A percentile compares a stretch with the other conserved stretches of the same genome.
Evolutionary conservation across 2,888 invertebrate species (phyloP).

Genomic region (Aromia moschata): DNA sequence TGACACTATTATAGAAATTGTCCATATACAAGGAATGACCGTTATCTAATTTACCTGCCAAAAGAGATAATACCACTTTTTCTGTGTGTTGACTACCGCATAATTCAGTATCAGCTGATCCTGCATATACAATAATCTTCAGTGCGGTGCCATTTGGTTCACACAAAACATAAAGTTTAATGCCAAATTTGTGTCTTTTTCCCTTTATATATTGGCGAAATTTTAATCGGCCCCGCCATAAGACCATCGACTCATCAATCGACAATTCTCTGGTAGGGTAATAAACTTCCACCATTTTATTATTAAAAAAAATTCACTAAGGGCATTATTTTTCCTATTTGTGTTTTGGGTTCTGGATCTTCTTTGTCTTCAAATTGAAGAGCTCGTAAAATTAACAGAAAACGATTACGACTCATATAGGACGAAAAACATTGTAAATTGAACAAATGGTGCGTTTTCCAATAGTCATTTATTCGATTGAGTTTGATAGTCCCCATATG

Average conservation of each 20-base stretch:
- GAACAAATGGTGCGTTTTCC: constrained; percentile 11
- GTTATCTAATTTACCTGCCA: constrained; percentile 26
- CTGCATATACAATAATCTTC: constrained; percentile 27
- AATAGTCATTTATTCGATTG: constrained; percentile 11
- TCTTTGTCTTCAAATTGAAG: constrained; percentile 49
- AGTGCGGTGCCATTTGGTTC: constrained; percentile 39
- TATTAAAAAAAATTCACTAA: constrained; percentile 53
- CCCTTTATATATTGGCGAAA: constrained; percentile 51
- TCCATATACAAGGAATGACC: constrained; percentile 42
- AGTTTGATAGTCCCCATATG: constrained; percentile 13
- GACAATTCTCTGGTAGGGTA: constrained; percentile 37
- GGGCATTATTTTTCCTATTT: constrained; percentile 49
- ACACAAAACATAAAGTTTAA: constrained; percentile 51
- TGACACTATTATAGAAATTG: constrained; percentile 44
- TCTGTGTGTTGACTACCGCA: constrained; percentile 2
- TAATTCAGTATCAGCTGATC: constrained; percentile 24
- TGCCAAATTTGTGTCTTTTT: constrained; percentile 52
- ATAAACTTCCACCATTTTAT: constrained; percentile 34
- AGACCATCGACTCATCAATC: constrained; percentile 39
- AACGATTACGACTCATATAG: constrained; percentile 11
- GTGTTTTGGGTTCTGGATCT: constrained; percentile 40
- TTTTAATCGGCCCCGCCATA: constrained; percentile 47
- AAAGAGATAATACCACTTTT: constrained; percentile 31
- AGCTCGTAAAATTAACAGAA: constrained; percentile 41
- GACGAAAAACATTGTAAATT: constrained; percentile 4